phyloP scores from a whole-genome alignment of 2,113 vertebrate species.

The Otus sunia region DNA sequence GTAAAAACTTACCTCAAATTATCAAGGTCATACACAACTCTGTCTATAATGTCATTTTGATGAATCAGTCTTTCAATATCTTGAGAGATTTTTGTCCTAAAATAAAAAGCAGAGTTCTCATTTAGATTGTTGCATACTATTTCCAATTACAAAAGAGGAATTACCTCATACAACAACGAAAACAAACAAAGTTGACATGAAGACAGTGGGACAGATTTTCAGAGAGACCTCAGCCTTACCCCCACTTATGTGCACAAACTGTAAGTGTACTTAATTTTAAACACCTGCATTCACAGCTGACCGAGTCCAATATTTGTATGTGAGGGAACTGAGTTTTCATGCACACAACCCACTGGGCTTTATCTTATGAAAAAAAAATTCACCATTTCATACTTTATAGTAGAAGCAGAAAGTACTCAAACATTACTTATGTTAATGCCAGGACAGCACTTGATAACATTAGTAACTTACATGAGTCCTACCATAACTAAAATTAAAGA shows the following conservation, averaged over 20 bases:
- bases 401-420: neutral
- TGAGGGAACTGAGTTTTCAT: neutral
- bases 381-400: neutral
- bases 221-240: neutral
- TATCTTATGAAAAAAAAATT: neutral
- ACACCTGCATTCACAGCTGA: neutral
- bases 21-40: constrained; percentile 94
- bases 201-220: neutral
- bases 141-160: neutral
- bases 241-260: neutral
- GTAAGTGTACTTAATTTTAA: neutral
- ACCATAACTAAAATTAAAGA: neutral
- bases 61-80: constrained; percentile 97
- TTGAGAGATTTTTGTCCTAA: constrained; percentile 95
- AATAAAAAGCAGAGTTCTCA: constrained; percentile 44
- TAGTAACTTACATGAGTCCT: constrained; percentile 18
- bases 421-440: constrained; percentile 15
- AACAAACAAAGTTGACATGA: neutral
- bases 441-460: neutral
- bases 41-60: constrained; percentile 93
- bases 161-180: neutral
- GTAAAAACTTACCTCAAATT: constrained; percentile 80
- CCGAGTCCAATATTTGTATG: neutral
- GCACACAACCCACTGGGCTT: neutral
- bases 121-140: neutral